Evolutionary conservation across 2,888 invertebrate species (phyloP).

Genomic region (Drosophila yooni): DNA sequence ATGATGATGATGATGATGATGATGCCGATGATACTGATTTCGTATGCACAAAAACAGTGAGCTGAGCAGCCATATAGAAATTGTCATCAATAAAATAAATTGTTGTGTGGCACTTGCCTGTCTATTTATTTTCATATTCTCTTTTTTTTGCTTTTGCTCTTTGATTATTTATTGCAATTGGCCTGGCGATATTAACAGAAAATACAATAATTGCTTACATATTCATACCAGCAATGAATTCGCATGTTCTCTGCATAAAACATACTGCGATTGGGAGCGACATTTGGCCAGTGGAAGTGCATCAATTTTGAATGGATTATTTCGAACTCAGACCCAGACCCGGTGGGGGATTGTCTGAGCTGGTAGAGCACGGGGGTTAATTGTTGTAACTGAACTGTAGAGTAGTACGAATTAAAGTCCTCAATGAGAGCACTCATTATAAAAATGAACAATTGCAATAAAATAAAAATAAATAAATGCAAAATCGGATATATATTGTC

Average conservation of each 20-base stretch:
- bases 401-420: conserved; percentile 2
- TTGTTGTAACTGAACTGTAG: background rate
- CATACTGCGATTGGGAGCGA: background rate
- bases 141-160: background rate
- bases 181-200: conserved; percentile 49
- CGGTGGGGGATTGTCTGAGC: background rate
- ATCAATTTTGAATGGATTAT: conserved; percentile 44
- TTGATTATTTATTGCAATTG: conserved; percentile 28
- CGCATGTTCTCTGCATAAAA: conserved; percentile 14
- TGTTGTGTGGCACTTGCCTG: conserved; percentile 38
- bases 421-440: background rate
- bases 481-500: too few species aligned
- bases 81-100: conserved; percentile 76
- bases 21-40: conserved; percentile 52
- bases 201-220: conserved; percentile 47
- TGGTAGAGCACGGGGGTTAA: background rate
- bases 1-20: conserved; percentile 40
- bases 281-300: conserved; percentile 14
- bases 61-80: conserved; percentile 47
- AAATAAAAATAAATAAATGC: background rate
- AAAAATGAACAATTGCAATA: background rate
- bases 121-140: conserved; percentile 1
- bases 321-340: background rate
- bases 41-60: conserved; percentile 69
- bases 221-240: conserved; percentile 22